These are phyloP conservation scores for Bombus waltoni DNA, from an alignment of 1,140 invertebrate species.

Conservation along the genomic window DNA sequence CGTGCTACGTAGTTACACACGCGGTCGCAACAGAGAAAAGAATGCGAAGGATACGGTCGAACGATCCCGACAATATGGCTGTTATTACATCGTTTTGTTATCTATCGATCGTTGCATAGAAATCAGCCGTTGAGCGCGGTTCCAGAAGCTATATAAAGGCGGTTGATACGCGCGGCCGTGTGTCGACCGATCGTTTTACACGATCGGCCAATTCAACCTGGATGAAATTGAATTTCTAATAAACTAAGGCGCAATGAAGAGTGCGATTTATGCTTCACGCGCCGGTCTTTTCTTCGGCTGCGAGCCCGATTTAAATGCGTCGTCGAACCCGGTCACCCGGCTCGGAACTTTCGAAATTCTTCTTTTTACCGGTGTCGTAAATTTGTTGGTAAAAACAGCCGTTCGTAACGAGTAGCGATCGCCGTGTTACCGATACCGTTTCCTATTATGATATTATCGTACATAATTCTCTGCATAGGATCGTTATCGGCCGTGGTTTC, in stretches of 20 bases:
- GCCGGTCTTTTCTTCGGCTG: neutral
- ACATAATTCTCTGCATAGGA: neutral
- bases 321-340: neutral
- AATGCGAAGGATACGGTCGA: constrained; percentile 61
- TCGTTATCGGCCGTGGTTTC: constrained; percentile 12
- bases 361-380: constrained; percentile 27
- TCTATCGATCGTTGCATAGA: constrained; percentile 47
- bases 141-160: constrained; percentile 48
- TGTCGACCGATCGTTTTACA: constrained; percentile 27
- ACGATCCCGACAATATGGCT: constrained; percentile 52
- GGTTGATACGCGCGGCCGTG: constrained; percentile 15
- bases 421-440: constrained; percentile 13
- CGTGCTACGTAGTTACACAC: constrained; percentile 41
- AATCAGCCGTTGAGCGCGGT: constrained; percentile 12
- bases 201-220: constrained; percentile 32
- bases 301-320: constrained; percentile 18
- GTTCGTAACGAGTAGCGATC: constrained; percentile 10
- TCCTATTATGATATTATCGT: constrained; percentile 21
- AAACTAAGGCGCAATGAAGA: constrained; percentile 56
- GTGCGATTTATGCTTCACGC: constrained; percentile 48
- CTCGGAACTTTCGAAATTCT: constrained; percentile 42
- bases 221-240: constrained; percentile 52
- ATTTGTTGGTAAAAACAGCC: constrained; percentile 11
- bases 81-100: constrained; percentile 63
- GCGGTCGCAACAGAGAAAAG: constrained; percentile 25